Evolutionary conservation across 2,797 vertebrate species (phyloP), one percentile per base, ranked within the genome.

Genomic region (Chelon auratus): DNA sequence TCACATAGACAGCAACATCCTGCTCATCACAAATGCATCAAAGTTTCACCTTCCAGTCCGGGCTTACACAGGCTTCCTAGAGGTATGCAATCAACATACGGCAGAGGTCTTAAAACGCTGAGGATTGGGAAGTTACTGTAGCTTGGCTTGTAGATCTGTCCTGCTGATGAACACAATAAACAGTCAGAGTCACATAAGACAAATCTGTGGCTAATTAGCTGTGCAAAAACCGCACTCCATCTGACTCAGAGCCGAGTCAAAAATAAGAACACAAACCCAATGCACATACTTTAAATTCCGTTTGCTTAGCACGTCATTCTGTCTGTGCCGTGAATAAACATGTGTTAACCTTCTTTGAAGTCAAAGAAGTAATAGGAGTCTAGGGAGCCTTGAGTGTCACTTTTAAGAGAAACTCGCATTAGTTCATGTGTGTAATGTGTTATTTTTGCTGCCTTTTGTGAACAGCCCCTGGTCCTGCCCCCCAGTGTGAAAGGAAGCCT

Each of bases 1-100:
- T 75, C 97, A 99, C 80, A 93, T 99, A 84, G 97, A 99, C 94
- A 96, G 95, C 92, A 99, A 99, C 83, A 98, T 99, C 90, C 94
- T 99, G 73, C 97, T 99, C 65, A 95, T 97, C 91, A 99, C 98
- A 80, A 99, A 99, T 47, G 97, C 97, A 17, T 99, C 98, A 59
- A 98, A 97, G 93, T 99, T 99, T 90, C 97, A 98, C 86, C 94
- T 99, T 68, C 98, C 98, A 57, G 95, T 99, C 78, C 92, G 97
- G 82, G 98, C 97, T 8, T 99, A 99, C 91, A 99, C 98, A 10
- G 98, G 98, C 81, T 99, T 99, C 94, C 89, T 99, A 85, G 97
- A 99, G 94, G 98, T 98, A 95, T 9, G 11, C 22, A 22, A 22
- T 12, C 3, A 20, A 12, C 4, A 3, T 5, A 50, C 18, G 1